Evolutionary conservation across 2,797 vertebrate species (phyloP), one percentile per base, ranked within the genome.

Genomic region (Valencia hispanica): DNA sequence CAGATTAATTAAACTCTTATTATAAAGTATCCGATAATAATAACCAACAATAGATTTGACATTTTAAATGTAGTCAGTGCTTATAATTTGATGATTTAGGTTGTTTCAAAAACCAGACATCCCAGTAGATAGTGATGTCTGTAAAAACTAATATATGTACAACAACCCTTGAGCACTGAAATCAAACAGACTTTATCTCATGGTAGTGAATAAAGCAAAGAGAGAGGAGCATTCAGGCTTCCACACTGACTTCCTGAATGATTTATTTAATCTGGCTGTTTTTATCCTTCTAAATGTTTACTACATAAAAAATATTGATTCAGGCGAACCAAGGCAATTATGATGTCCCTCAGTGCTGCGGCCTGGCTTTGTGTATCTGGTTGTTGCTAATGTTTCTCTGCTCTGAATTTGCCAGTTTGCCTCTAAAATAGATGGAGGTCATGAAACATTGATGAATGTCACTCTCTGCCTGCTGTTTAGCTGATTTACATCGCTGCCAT

Each of bases 381-480:
- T 41, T 76, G 57, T 74, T 34, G 55, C 66, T 75, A 45, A 25
- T 84, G 74, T 75, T 79, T 83, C 79, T n/a, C 68, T 68, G 70
- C 3, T 36, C 47, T 53, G 75, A 73, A 75, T 76, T 79, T 30
- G 68, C 75, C 78, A 75, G 83, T 76, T 80, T 79, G 91, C 78
- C 61, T 51, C 68, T 76, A 70, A 84, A 76, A 83, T 71, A 81
- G 76, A 86, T 79, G 82, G 84, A 83, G 90, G 75, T 79, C 86
- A 94, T 95, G 87, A 90, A 94, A 93, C 89, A 92, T 93, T 93
- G 89, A 94, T 93, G 88, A 93, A 92, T 88, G 87, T 88, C 90
- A 88, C 77, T 88, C 81, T 91, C 74, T 36, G 82, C 86, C 86
- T 87, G 87, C 81, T 85, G 87, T 85, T 86, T 78, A 66, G 36